phyloP scores from a whole-genome alignment of 1,140 invertebrate species.

The Pinna nobilis region DNA sequence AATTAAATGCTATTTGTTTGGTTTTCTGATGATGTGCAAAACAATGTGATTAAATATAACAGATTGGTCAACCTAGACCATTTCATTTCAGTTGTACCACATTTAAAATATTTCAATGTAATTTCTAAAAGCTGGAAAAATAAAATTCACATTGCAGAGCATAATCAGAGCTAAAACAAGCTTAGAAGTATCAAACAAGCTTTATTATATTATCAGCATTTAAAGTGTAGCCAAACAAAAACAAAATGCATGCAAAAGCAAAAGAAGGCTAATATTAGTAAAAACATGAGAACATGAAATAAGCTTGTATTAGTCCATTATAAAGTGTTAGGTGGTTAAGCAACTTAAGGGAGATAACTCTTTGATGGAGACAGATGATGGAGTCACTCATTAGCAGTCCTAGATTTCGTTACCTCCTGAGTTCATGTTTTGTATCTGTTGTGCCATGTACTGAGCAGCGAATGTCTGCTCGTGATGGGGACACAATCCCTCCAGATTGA shows the following conservation, averaged over 20 bases:
- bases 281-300: not conserved
- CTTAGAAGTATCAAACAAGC: not conserved
- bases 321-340: no score
- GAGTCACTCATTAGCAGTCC: no score
- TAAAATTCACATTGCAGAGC: no score
- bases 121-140: conserved; percentile 7
- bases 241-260: not conserved
- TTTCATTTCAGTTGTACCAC: not conserved
- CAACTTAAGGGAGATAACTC: conserved; percentile 19
- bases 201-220: not conserved
- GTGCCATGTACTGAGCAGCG: conserved; percentile 60
- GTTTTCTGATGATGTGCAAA: no score
- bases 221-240: not conserved
- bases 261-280: not conserved
- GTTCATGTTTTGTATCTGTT: conserved; percentile 57
- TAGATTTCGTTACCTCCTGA: conserved; percentile 64
- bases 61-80: no score
- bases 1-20: no score
- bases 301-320: no score
- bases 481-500: conserved; percentile 63
- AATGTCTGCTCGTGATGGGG: conserved; percentile 67
- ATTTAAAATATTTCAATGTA: not conserved
- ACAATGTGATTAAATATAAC: no score
- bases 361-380: no score
- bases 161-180: no score